Percentiles rank a stretch among this genome's conserved stretches.
phyloP scores from a whole-genome alignment of 2,797 vertebrate species.

The Pelochelys cantorii region DNA sequence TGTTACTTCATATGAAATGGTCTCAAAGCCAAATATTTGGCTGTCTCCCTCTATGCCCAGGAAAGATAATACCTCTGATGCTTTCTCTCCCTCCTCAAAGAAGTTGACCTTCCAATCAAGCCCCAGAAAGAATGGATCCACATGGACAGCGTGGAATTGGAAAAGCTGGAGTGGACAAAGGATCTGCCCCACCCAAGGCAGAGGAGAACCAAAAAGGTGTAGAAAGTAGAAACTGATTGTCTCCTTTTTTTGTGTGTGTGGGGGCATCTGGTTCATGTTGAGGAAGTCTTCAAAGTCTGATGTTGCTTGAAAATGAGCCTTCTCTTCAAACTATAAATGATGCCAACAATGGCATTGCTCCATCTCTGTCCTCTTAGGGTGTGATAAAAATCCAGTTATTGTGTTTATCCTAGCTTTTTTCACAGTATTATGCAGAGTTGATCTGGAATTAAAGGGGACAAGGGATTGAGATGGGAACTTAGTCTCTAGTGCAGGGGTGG shows the following conservation, averaged over 20 bases:
- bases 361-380: background rate
- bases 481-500: background rate
- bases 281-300: background rate
- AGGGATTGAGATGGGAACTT: background rate
- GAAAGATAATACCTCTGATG: slow-evolving; percentile 30
- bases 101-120: slow-evolving; percentile 85
- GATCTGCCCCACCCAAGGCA: slow-evolving; percentile 86
- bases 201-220: slow-evolving; percentile 89
- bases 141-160: slow-evolving; percentile 95
- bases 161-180: slow-evolving; percentile 95
- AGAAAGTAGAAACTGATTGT: slow-evolving; percentile 7
- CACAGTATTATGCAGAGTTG: background rate
- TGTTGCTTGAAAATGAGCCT: background rate
- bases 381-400: background rate
- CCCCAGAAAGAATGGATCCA: slow-evolving; percentile 93
- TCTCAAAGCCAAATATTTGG: slow-evolving; percentile 15
- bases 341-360: background rate
- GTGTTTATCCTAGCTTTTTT: background rate
- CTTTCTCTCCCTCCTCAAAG: slow-evolving; percentile 15
- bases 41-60: background rate
- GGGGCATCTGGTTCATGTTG: background rate
- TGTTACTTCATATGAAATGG: background rate
- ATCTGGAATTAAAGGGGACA: background rate
- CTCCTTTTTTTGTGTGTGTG: background rate
- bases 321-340: background rate